These are phyloP conservation scores for Actinostola sp. DNA, from an alignment of 92 coral and sea anemone genomes.

Conservation along the genomic window DNA sequence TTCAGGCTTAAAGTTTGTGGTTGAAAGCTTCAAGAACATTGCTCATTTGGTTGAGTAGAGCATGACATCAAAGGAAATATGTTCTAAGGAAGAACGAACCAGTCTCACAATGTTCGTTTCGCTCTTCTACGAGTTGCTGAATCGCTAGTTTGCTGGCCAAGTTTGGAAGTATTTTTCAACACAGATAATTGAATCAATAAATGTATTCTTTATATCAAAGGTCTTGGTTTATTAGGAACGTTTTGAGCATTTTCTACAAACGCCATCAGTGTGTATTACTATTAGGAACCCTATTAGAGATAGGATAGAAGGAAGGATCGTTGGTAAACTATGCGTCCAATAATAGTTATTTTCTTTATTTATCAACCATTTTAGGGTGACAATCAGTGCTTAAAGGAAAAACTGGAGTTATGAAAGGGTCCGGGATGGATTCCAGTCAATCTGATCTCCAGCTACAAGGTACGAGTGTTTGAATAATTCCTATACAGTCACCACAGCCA, in stretches of 20 bases:
- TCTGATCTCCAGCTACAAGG: conserved; percentile 46
- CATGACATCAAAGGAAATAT: not conserved
- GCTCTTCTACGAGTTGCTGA: conserved; percentile 21
- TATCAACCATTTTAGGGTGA: conserved; percentile 35
- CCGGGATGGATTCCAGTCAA: conserved; percentile 36
- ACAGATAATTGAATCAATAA: not conserved
- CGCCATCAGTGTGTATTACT: no score
- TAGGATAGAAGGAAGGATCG: not conserved
- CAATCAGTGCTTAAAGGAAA: not conserved
- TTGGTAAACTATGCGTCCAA: conserved; percentile 3
- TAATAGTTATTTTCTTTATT: conserved; percentile 6
- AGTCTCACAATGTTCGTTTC: conserved; percentile 6
- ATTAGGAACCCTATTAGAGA: no score
- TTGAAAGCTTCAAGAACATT: conserved; percentile 13
- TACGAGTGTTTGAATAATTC: not conserved
- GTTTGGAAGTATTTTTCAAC: not conserved
- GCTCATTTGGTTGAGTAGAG: conserved; percentile 18
- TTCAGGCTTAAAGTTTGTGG: conserved; percentile 10
- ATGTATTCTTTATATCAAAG: conserved; percentile 2
- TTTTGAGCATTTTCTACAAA: not conserved
- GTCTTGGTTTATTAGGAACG: not conserved
- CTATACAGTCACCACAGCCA: not conserved
- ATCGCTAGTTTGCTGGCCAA: conserved; percentile 1
- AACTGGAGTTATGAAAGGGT: conserved; percentile 24
- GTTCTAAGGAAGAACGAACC: conserved; percentile 2